Base-by-base conservation (phyloP, 2,113 vertebrate species). In the Saccopteryx bilineata region DNA sequence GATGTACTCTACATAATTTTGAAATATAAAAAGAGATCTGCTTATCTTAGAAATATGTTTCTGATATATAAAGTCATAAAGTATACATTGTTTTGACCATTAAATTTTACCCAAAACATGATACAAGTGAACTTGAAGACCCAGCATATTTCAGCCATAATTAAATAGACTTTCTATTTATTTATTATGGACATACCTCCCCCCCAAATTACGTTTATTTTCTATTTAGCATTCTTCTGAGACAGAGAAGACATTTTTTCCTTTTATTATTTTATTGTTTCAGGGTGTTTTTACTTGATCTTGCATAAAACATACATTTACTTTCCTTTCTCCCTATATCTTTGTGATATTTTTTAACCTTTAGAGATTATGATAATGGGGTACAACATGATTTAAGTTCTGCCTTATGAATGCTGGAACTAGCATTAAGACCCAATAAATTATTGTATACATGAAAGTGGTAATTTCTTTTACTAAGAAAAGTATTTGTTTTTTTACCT, bases 91-190 rank as follows among this genome's bases (percentile, higher is more conserved):
- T 56, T 46, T 48, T 89, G 31, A 2, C 33, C 79, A 4, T 39
- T 79, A 72, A 10, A 60, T 65, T 11, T 95, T 54, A 90, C 11
- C 2, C 7, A 56, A 93, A 79, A 8, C 23, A 24, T 46, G 23
- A 66, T 39, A 82, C 63, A 96, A 3, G 46, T 78, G 12, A 33
- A 7, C 18, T 83, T 95, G 39, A 92, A 95, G 12, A 83, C 23
- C 39, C 23, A 54, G 5, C 4, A 15, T 94, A 33, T 94, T 26
- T 95, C 68, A 72, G 2, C 58, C 60, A 76, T 50, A 89, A 39
- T 4, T 63, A 65, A 87, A 61, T 11, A 39, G 9, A 58, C 56
- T 60, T 84, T 24, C 86, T 19, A 82, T 46, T 48, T 83, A 48
- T 50, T 9, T 74, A 17, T 50, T 75, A 76, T 90, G 60, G n/a